phyloP scores from a whole-genome alignment of 1,140 invertebrate species.

The Asobara japonica region DNA sequence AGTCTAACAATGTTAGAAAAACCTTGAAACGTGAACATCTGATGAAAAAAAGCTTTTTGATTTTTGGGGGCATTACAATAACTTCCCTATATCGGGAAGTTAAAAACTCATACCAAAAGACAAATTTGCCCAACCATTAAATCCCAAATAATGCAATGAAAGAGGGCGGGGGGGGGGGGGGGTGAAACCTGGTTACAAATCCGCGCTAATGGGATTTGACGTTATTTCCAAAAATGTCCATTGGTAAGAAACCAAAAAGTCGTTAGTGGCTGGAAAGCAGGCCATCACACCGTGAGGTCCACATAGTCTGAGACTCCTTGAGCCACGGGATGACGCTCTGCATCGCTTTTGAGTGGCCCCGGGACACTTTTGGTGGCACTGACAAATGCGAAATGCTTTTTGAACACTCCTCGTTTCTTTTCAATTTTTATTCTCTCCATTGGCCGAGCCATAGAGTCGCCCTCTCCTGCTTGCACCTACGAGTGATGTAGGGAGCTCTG shows the following conservation, averaged over 20 bases:
- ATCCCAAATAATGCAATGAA: background rate
- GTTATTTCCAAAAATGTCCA: background rate
- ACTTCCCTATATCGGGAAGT: no score
- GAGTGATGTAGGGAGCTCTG: no score
- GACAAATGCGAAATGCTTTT: constrained; percentile 27
- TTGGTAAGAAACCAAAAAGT: constrained; percentile 5
- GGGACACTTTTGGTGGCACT: constrained; percentile 18
- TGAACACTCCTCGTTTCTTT: constrained; percentile 5
- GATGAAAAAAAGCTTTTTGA: no score
- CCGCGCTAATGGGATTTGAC: background rate
- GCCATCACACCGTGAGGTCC: constrained; percentile 1
- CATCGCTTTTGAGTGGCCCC: constrained; percentile 12
- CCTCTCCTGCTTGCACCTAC: background rate
- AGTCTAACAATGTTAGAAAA: no score
- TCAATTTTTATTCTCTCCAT: background rate
- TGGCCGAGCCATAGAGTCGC: background rate
- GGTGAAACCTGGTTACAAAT: background rate
- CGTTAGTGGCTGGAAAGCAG: constrained; percentile 4
- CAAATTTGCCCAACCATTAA: background rate
- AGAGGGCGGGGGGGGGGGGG: no score
- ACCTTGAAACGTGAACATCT: no score
- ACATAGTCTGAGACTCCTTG: background rate
- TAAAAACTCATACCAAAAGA: no score
- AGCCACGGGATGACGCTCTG: constrained; percentile 1
- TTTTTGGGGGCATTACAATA: no score